Percentiles rank a stretch among this genome's conserved stretches.
These are phyloP conservation scores for Trichogramma pretiosum DNA, from an alignment of 1,140 invertebrate species.

Conservation along the genomic window DNA sequence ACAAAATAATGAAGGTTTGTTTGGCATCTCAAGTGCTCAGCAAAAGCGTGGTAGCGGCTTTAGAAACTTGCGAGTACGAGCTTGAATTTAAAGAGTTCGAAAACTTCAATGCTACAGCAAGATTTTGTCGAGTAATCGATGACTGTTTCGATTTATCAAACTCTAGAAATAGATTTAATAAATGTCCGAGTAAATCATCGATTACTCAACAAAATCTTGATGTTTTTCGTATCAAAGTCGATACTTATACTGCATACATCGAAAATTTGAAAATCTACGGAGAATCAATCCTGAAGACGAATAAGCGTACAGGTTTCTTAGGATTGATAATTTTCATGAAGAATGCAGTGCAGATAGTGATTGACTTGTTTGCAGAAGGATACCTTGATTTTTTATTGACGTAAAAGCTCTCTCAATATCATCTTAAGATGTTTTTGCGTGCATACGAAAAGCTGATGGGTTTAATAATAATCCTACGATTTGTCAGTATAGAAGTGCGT, in stretches of 20 bases:
- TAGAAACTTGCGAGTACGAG: background rate
- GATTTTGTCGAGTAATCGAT: background rate
- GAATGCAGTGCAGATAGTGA: background rate
- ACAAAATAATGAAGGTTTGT: conserved; percentile 23
- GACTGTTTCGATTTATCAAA: conserved; percentile 2
- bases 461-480: conserved; percentile 4
- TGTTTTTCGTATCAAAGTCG: background rate
- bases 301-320: background rate
- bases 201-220: background rate
- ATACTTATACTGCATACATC: background rate
- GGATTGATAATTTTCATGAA: background rate
- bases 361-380: background rate
- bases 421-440: conserved; percentile 3
- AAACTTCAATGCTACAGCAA: background rate
- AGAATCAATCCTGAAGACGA: background rate
- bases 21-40: conserved; percentile 22
- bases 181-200: background rate
- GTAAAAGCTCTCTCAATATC: conserved; percentile 1
- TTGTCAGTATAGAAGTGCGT: conserved; percentile 1
- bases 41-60: conserved; percentile 7
- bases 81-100: background rate
- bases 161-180: background rate
- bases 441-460: background rate
- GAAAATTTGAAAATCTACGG: background rate
- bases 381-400: background rate